A percentile compares a stretch with the other conserved stretches of the same genome.
Evolutionary conservation across 1,140 invertebrate genomes (phyloP).

Genomic region (Drosophila kohkoa): DNA sequence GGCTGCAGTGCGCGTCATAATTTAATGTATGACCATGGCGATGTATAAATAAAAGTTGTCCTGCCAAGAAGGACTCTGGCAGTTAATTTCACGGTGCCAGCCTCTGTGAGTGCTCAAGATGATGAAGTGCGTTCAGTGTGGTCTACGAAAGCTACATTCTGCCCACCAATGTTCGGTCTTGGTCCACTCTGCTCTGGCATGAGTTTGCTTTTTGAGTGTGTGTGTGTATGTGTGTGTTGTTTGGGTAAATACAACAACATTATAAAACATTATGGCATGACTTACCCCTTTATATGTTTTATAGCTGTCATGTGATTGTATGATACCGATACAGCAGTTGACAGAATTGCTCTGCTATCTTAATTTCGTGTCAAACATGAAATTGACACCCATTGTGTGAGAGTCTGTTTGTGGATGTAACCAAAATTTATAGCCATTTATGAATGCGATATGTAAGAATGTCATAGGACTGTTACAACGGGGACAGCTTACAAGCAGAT

Average conservation of each 20-base stretch:
- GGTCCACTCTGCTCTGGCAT: too few relatives aligned
- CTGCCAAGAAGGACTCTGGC: conserved; percentile 63
- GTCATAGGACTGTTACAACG: conserved; percentile 43
- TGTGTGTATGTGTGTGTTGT: background rate
- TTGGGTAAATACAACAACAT: conserved; percentile 9
- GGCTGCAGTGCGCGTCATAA: conserved; percentile 58
- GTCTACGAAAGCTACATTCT: conserved; percentile 29
- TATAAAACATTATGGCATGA: conserved; percentile 5
- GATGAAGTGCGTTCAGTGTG: conserved; percentile 67
- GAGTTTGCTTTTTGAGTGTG: background rate
- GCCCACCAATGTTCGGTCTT: background rate
- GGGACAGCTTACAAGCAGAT: conserved; percentile 69
- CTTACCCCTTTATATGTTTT: conserved; percentile 56
- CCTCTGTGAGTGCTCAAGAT: conserved; percentile 69
- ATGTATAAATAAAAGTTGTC: conserved; percentile 74
- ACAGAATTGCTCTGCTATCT: conserved; percentile 73
- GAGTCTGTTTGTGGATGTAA: conserved; percentile 25
- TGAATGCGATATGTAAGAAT: conserved; percentile 30
- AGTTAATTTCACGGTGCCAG: conserved; percentile 82
- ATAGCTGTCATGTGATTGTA: conserved; percentile 59
- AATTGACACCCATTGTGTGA: conserved; percentile 67
- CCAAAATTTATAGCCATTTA: conserved; percentile 54
- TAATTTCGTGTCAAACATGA: conserved; percentile 76
- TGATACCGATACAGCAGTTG: conserved; percentile 56
- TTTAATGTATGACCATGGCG: conserved; percentile 71